These are phyloP conservation scores for Hyles vespertilio DNA, from an alignment of 1,140 invertebrate species.

Conservation along the genomic window DNA sequence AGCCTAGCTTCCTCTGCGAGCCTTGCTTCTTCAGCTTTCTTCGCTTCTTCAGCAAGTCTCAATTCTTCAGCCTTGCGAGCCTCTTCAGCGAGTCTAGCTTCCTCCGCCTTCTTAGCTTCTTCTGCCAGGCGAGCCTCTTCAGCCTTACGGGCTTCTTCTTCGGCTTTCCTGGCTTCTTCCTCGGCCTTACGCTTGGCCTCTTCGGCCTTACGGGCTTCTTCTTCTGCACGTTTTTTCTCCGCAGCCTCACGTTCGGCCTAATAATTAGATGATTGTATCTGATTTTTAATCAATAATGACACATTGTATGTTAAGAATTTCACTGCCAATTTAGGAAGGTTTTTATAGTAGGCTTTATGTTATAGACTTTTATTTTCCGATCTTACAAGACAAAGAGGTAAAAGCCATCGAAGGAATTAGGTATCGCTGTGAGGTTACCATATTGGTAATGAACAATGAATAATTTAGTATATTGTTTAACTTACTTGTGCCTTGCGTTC, in stretches of 20 bases:
- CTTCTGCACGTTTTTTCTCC: constrained; percentile 65
- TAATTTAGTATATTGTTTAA: constrained; percentile 21
- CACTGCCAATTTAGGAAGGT: too few species aligned
- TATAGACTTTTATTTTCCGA: too few species aligned
- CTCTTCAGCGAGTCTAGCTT: constrained; percentile 53
- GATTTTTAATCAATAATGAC: too few species aligned
- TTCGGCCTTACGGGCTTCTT: constrained; percentile 71
- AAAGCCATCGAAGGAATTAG: too few species aligned
- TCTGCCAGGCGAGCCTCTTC: constrained; percentile 71
- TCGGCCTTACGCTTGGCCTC: constrained; percentile 58
- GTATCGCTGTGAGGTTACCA: too few species aligned
- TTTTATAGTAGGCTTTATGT: too few species aligned
- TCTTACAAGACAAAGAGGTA: too few species aligned
- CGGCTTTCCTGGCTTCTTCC: constrained; percentile 63
- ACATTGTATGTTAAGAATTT: too few species aligned
- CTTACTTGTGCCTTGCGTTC: constrained; percentile 68
- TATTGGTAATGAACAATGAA: neutral
- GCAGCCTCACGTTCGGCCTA: constrained; percentile 55
- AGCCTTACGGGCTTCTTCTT: constrained; percentile 71
- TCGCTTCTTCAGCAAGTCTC: constrained; percentile 57
- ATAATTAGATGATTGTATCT: neutral
- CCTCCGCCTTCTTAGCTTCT: constrained; percentile 72
- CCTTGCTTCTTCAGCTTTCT: constrained; percentile 71
- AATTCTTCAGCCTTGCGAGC: constrained; percentile 50
- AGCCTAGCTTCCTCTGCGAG: constrained; percentile 69